Percentiles rank a stretch among this genome's conserved stretches.
phyloP scores from a whole-genome alignment of 2,113 vertebrate genomes.

The Pseudopodoces humilis region DNA sequence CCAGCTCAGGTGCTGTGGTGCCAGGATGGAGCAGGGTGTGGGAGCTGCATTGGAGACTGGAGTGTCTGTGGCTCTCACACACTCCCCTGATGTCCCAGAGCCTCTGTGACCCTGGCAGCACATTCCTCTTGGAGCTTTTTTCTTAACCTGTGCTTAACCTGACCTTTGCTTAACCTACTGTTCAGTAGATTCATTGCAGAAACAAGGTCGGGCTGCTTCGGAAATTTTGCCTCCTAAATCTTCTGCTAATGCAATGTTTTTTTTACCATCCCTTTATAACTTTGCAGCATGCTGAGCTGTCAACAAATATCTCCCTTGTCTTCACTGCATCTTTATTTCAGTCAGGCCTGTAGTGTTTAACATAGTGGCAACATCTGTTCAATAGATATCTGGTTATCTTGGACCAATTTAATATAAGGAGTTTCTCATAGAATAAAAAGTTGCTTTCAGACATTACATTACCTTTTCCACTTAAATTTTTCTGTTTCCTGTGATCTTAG shows the following conservation, averaged over 20 bases:
- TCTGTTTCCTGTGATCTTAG: not conserved
- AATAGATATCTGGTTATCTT: not conserved
- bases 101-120: constrained; percentile 1
- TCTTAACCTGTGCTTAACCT: constrained; percentile 41
- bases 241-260: not conserved
- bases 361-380: not conserved
- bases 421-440: not conserved
- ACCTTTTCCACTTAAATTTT: not conserved
- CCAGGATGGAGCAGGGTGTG: not conserved
- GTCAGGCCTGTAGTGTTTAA: not conserved
- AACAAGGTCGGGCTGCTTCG: not conserved
- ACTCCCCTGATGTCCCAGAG: not conserved
- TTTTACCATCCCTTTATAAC: not conserved
- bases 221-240: constrained; percentile 33
- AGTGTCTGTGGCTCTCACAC: not conserved
- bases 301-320: not conserved
- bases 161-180: constrained; percentile 53
- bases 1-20: not conserved
- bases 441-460: not conserved
- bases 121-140: constrained; percentile 31
- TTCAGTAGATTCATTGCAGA: constrained; percentile 28
- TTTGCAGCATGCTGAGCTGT: not conserved
- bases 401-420: not conserved
- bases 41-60: not conserved
- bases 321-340: not conserved